These are phyloP conservation scores for Petrolisthes manimaculis DNA, from an alignment of 2,888 invertebrate genomes.

Conservation along the genomic window DNA sequence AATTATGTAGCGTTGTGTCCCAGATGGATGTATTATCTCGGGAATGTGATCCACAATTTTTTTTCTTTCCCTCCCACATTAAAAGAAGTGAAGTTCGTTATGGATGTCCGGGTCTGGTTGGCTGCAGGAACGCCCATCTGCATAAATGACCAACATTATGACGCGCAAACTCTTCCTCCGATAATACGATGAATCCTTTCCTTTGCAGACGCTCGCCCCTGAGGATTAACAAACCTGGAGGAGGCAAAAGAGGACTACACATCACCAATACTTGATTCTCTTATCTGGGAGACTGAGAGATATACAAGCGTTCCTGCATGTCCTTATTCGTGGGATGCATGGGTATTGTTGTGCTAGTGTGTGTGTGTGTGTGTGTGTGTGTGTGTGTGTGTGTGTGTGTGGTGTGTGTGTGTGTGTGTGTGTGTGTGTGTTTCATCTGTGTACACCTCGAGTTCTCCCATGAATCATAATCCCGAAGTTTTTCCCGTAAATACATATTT, in stretches of 20 bases:
- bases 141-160: slow-evolving; percentile 51
- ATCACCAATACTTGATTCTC: slow-evolving; percentile 25
- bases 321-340: no score
- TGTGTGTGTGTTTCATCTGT: no score
- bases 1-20: slow-evolving; percentile 60
- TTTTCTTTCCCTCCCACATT: neutral
- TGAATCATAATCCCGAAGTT: no score
- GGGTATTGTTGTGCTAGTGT: no score
- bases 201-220: neutral
- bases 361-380: no score
- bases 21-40: slow-evolving; percentile 61
- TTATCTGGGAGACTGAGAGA: no score
- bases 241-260: neutral
- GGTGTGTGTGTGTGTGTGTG: no score
- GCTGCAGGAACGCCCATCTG: slow-evolving; percentile 43
- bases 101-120: slow-evolving; percentile 9
- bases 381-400: no score
- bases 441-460: no score
- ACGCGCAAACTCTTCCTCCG: slow-evolving; percentile 31
- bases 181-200: slow-evolving; percentile 29
- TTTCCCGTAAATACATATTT: no score
- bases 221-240: slow-evolving; percentile 17
- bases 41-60: slow-evolving; percentile 24
- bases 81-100: slow-evolving; percentile 40
- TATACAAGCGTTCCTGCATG: no score